phyloP scores from a whole-genome alignment of 2,113 vertebrate species.

The Melanerpes formicivorus region DNA sequence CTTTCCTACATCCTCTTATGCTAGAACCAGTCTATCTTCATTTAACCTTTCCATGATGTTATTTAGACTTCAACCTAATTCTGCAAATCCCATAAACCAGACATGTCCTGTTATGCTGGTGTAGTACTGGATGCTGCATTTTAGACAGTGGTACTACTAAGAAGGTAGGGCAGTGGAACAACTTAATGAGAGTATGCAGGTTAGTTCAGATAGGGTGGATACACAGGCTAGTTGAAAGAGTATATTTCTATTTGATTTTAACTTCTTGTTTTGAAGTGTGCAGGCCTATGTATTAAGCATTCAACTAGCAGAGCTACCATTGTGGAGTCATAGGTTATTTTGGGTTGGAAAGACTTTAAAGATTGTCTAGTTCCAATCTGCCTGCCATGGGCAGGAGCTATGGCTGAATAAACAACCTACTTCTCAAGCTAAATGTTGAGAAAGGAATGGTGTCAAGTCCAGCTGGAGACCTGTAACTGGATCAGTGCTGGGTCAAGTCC shows the following conservation, averaged over 20 bases:
- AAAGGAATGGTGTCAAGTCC: no score
- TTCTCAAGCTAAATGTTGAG: background rate
- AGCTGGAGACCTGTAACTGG: no score
- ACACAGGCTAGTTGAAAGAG: background rate
- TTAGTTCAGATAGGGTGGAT: background rate
- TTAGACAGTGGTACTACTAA: background rate
- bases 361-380: no score
- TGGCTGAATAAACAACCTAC: background rate
- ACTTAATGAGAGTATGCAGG: background rate
- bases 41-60: background rate
- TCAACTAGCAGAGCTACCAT: background rate
- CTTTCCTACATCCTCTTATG: background rate
- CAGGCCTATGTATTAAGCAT: background rate
- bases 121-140: background rate
- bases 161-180: background rate
- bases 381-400: no score
- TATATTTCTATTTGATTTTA: background rate
- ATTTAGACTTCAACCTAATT: background rate
- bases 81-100: background rate
- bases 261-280: background rate
- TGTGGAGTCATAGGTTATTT: no score
- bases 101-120: background rate
- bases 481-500: no score
- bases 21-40: background rate
- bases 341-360: no score